A percentile compares a stretch with the other conserved stretches of the same genome.
phyloP scores from a whole-genome alignment of 2,888 invertebrate species.

The Heliconius aoede region DNA sequence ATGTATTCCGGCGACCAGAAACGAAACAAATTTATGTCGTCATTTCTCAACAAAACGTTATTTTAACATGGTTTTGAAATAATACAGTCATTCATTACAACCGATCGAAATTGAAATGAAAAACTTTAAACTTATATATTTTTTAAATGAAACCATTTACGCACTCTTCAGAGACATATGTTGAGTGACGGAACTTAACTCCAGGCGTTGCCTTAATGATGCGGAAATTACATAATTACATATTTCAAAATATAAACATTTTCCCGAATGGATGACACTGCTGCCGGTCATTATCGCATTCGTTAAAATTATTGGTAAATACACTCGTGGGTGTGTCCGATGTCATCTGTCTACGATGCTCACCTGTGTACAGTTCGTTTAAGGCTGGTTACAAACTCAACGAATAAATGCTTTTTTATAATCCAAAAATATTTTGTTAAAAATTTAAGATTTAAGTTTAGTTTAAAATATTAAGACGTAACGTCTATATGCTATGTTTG shows the following conservation, averaged over 20 bases:
- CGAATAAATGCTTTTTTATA: background rate
- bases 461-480: background rate
- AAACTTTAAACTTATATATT: background rate
- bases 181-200: background rate
- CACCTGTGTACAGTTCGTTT: constrained; percentile 30
- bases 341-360: constrained; percentile 35
- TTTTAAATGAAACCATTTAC: too few relatives aligned
- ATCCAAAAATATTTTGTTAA: background rate
- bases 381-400: constrained; percentile 10
- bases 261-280: background rate
- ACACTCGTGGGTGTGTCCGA: constrained; percentile 40
- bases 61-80: background rate
- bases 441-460: background rate
- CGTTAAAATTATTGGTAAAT: constrained; percentile 40
- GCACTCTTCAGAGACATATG: background rate
- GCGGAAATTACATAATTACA: background rate
- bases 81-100: background rate
- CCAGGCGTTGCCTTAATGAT: background rate
- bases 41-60: constrained; percentile 16
- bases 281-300: constrained; percentile 26
- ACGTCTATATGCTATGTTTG: background rate
- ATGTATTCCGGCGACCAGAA: background rate
- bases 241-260: background rate
- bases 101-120: background rate
- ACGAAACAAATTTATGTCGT: constrained; percentile 12